phyloP scores from a whole-genome alignment of 2,888 invertebrate genomes.

The Drosophila leonis region DNA sequence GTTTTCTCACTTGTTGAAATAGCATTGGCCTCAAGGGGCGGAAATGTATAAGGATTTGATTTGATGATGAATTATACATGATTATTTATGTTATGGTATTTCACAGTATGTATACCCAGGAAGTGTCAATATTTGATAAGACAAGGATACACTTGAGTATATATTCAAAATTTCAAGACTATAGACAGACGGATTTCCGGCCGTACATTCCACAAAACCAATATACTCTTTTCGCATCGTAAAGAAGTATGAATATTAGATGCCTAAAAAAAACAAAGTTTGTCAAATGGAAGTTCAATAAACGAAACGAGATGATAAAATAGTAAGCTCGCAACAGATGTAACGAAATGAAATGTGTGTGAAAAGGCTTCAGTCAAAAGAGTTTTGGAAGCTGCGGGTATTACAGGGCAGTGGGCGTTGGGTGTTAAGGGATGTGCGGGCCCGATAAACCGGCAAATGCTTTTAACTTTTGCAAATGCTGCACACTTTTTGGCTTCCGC shows the following conservation, averaged over 20 bases:
- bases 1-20: too few relatives aligned
- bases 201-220: not conserved
- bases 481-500: slow-evolving; percentile 63
- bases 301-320: slow-evolving; percentile 31
- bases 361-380: slow-evolving; percentile 42
- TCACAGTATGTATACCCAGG: too few relatives aligned
- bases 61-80: too few relatives aligned
- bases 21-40: too few relatives aligned
- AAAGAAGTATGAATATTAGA: not conserved
- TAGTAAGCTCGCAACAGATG: slow-evolving; percentile 37
- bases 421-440: slow-evolving; percentile 4
- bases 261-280: not conserved
- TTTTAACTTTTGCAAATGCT: slow-evolving; percentile 71
- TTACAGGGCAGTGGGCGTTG: not conserved
- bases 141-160: too few relatives aligned
- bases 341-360: slow-evolving; percentile 46
- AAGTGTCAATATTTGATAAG: too few relatives aligned
- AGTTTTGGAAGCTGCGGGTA: slow-evolving; percentile 15
- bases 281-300: slow-evolving; percentile 20
- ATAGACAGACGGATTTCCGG: too few relatives aligned
- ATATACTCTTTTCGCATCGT: not conserved
- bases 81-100: too few relatives aligned
- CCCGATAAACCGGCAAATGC: slow-evolving; percentile 65
- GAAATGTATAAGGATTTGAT: too few relatives aligned
- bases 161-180: too few relatives aligned